phyloP scores from a whole-genome alignment of 2,797 vertebrate genomes.

The Myiothlypis chrysogaster region DNA sequence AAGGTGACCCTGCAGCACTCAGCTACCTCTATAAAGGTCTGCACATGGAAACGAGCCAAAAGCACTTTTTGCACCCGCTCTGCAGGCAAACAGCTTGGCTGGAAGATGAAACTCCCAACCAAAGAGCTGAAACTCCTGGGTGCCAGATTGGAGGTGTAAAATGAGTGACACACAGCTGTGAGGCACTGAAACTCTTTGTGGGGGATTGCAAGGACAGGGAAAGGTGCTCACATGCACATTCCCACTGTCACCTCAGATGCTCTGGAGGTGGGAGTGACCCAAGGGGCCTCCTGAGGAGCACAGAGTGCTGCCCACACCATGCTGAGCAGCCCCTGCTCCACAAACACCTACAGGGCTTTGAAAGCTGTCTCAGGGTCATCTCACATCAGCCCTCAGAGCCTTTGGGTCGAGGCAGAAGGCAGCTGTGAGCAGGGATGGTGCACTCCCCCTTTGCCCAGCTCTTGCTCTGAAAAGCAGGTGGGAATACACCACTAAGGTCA shows the following conservation, averaged over 20 bases:
- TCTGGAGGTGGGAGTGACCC: not conserved
- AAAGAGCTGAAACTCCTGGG: not conserved
- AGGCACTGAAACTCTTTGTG: not conserved
- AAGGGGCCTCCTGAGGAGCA: not conserved
- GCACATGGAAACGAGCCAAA: not conserved
- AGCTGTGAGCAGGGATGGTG: not conserved
- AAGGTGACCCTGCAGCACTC: not conserved
- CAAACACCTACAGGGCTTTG: not conserved
- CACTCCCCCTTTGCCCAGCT: not conserved
- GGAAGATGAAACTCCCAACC: not conserved
- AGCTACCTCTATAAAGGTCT: not conserved
- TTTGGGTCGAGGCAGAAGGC: not conserved
- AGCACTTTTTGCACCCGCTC: rapidly evolving
- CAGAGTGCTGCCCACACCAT: rapidly evolving
- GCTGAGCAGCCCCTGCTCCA: not conserved
- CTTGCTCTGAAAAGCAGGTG: not conserved
- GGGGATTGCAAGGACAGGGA: not conserved
- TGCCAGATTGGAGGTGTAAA: not conserved
- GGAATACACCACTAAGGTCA: not conserved
- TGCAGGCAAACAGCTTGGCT: not conserved
- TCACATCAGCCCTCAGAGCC: not conserved
- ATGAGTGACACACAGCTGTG: not conserved
- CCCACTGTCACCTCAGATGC: not conserved
- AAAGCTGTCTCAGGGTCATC: not conserved
- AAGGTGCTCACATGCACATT: rapidly evolving